Conservation (phyloP, 2,113 vertebrate species). For the Xiphorhynchus elegans region DNA sequence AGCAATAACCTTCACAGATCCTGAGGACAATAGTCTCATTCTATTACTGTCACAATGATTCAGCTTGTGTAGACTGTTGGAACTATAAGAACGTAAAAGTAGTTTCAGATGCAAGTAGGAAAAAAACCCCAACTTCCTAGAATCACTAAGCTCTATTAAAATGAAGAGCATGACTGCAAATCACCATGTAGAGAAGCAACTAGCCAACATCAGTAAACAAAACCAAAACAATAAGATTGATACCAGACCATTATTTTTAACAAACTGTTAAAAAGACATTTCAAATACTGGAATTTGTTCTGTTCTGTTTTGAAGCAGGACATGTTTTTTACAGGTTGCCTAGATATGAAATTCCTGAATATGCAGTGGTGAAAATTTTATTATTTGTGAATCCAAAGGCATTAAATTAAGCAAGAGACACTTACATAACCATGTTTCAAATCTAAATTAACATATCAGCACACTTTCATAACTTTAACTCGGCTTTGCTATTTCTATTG, state of each 20-base stretch:
- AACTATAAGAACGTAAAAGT: slow-evolving; percentile 36
- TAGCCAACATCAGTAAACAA: neutral
- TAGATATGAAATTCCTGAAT: neutral
- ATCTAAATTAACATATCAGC: neutral
- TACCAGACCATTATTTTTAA: neutral
- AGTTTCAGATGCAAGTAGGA: slow-evolving; percentile 31
- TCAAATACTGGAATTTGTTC: neutral
- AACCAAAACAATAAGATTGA: neutral
- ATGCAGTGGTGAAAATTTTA: neutral
- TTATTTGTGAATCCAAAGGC: neutral
- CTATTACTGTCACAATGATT: slow-evolving; percentile 38
- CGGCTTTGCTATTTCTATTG: neutral
- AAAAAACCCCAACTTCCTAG: neutral
- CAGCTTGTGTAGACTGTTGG: slow-evolving; percentile 31
- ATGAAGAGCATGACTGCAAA: neutral
- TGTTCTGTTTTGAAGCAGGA: neutral
- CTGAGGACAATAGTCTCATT: slow-evolving; percentile 22
- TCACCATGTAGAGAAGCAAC: neutral
- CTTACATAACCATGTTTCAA: neutral
- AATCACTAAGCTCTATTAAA: neutral
- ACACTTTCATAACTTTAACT: neutral
- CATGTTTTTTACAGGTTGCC: neutral
- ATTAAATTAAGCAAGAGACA: neutral
- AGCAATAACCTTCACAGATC: slow-evolving; percentile 34
- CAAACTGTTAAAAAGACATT: neutral